These are phyloP conservation scores for Blastobasis adustella DNA, from an alignment of 2,888 invertebrate genomes.

Conservation along the genomic window DNA sequence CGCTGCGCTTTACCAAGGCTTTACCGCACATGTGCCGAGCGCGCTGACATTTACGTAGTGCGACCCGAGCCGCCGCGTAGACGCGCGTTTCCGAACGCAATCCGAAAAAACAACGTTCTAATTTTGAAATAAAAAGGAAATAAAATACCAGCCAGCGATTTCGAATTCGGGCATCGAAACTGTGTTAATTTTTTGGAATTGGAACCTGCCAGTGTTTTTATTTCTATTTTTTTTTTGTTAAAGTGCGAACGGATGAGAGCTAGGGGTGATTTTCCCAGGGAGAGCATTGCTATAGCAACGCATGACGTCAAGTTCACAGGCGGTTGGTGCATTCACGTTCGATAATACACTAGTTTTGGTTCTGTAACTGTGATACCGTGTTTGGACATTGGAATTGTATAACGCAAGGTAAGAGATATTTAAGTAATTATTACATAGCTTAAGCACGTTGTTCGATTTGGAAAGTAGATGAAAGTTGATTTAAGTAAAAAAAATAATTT, in stretches of 20 bases:
- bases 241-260: slow-evolving; percentile 31
- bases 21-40: slow-evolving; percentile 71
- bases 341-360: slow-evolving; percentile 40
- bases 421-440: not conserved
- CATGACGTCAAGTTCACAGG: slow-evolving; percentile 70
- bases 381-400: not conserved
- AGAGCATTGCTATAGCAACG: slow-evolving; percentile 62
- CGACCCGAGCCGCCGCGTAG: slow-evolving; percentile 57
- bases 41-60: slow-evolving; percentile 72
- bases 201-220: not conserved
- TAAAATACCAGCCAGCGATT: not conserved
- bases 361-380: slow-evolving; percentile 21
- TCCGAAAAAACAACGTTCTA: slow-evolving; percentile 30
- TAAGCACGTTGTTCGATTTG: too few species aligned
- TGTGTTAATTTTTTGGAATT: too few species aligned
- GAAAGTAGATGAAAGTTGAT: not conserved
- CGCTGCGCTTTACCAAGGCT: slow-evolving; percentile 39
- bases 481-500: not conserved
- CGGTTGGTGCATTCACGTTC: slow-evolving; percentile 70
- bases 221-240: slow-evolving; percentile 24
- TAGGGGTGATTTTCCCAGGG: slow-evolving; percentile 46
- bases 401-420: not conserved
- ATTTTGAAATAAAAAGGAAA: slow-evolving; percentile 21
- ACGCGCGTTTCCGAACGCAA: slow-evolving; percentile 42
- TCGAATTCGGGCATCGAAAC: too few species aligned